Evolutionary conservation across 2,888 invertebrate genomes (phyloP).

Genomic region (Cantharis rustica): DNA sequence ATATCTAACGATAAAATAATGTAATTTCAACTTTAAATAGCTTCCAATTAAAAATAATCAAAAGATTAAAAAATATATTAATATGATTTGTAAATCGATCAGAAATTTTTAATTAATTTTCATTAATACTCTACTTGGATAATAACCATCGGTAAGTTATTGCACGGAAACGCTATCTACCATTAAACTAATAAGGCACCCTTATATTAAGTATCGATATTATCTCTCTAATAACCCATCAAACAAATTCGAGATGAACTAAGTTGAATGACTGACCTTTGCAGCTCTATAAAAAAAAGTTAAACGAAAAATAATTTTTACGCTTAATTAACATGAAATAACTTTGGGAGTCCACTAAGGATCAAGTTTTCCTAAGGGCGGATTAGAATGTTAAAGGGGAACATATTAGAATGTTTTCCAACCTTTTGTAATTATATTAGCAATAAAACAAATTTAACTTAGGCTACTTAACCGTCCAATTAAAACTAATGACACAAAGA

Average conservation of each 20-base stretch:
- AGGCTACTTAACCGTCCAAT: too few relatives aligned
- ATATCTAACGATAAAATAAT: neutral
- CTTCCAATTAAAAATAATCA: neutral
- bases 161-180: slow-evolving; percentile 9
- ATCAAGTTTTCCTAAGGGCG: neutral
- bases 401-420: neutral
- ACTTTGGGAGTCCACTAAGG: neutral
- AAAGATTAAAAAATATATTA: neutral
- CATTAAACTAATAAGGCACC: slow-evolving; percentile 2
- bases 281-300: neutral
- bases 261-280: neutral
- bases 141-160: neutral
- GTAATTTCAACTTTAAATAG: neutral
- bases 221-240: slow-evolving; percentile 6
- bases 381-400: neutral
- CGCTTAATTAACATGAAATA: neutral
- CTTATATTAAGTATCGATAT: slow-evolving; percentile 5
- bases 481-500: neutral
- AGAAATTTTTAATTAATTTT: neutral
- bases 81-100: neutral
- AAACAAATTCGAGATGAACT: slow-evolving; percentile 7
- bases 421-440: neutral
- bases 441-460: neutral
- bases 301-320: neutral
- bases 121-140: neutral